Evolutionary conservation across 2,797 vertebrate species (phyloP).

Genomic region (Loris lydekkerianus): DNA sequence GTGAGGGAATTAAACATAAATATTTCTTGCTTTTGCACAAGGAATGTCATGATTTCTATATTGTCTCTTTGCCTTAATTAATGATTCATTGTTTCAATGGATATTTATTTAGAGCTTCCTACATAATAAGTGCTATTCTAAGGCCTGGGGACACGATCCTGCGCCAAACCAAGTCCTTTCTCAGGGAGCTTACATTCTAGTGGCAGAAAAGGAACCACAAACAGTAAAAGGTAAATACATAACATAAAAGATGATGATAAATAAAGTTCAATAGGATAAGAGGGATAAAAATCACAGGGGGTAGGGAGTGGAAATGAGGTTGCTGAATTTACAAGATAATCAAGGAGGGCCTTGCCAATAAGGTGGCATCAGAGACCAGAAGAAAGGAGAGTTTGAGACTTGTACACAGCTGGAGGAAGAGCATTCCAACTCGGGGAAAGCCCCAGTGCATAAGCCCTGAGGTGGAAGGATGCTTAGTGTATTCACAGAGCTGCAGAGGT

Average conservation of each 20-base stretch:
- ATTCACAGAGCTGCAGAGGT: neutral
- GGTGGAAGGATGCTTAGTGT: neutral
- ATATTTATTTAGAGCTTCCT: constrained; percentile 28
- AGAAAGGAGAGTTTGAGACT: neutral
- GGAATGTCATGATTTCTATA: neutral
- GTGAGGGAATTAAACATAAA: neutral
- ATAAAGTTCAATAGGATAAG: neutral
- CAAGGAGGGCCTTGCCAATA: neutral
- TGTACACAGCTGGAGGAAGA: neutral
- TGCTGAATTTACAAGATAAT: neutral
- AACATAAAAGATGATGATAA: neutral
- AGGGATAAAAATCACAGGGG: neutral
- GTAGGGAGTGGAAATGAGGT: neutral
- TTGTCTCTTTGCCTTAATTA: neutral
- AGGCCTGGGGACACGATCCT: neutral
- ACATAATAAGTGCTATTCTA: neutral
- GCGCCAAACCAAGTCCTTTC: constrained; percentile 13
- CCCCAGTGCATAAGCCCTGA: neutral
- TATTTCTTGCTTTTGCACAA: neutral
- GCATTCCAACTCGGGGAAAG: neutral
- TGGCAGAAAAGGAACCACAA: neutral
- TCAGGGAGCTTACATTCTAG: neutral
- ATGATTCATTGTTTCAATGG: neutral
- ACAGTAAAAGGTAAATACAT: neutral
- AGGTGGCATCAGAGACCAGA: neutral